These are phyloP conservation scores for Parelbella ahira DNA, from an alignment of 2,888 invertebrate species.

Conservation along the genomic window DNA sequence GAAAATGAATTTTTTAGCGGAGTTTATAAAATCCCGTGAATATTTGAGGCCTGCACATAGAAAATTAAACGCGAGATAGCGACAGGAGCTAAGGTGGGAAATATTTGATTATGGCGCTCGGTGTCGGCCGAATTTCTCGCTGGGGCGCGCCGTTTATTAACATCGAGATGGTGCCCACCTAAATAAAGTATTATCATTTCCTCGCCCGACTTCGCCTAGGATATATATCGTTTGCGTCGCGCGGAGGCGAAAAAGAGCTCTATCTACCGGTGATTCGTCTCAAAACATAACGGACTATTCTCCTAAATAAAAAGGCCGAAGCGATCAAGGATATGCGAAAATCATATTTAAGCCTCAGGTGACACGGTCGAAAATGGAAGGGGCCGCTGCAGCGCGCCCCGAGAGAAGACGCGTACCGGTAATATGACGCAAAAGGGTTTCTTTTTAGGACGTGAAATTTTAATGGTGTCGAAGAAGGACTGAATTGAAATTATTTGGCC, in stretches of 20 bases:
- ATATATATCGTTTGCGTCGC: constrained; percentile 3
- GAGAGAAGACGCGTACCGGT: constrained; percentile 11
- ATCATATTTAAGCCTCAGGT: constrained; percentile 6
- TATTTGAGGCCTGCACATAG: constrained; percentile 5
- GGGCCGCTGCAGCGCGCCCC: neutral
- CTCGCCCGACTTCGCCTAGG: constrained; percentile 11
- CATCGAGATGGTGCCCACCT: constrained; percentile 17
- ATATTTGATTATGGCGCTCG: constrained; percentile 18
- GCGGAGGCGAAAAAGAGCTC: neutral
- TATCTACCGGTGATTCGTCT: neutral
- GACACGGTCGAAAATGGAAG: constrained; percentile 9
- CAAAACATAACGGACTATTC: neutral
- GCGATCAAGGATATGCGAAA: constrained; percentile 7
- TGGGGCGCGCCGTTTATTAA: constrained; percentile 17
- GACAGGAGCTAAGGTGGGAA: constrained; percentile 10
- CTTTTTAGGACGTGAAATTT: constrained; percentile 22
- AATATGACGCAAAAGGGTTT: constrained; percentile 21
- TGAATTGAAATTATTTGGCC: constrained; percentile 10
- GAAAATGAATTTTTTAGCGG: constrained; percentile 12
- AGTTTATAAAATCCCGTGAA: constrained; percentile 12
- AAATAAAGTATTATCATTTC: constrained; percentile 21
- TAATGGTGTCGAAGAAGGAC: constrained; percentile 17
- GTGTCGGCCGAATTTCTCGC: constrained; percentile 16
- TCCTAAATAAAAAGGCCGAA: neutral
- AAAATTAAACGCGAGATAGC: constrained; percentile 14